These are phyloP conservation scores for Deroptyus accipitrinus DNA, from an alignment of 2,113 vertebrate genomes.

Conservation along the genomic window DNA sequence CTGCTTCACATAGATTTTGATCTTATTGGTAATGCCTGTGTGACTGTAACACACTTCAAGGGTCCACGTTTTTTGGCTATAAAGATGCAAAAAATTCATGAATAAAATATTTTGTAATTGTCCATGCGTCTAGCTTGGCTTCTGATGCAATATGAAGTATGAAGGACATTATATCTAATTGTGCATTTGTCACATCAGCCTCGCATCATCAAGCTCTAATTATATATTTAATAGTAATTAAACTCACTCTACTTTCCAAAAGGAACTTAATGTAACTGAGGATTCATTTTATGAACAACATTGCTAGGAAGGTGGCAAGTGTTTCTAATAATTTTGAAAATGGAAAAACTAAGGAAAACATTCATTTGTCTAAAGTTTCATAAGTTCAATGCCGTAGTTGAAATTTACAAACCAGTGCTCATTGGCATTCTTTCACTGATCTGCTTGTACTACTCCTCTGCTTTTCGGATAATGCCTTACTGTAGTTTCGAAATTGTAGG, in stretches of 20 bases:
- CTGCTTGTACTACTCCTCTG: not conserved
- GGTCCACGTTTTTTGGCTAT: not conserved
- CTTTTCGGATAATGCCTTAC: not conserved
- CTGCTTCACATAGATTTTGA: not conserved
- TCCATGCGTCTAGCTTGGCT: not conserved
- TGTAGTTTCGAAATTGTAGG: not conserved
- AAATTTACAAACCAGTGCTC: not conserved
- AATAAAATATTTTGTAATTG: not conserved
- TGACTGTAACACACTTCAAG: not conserved
- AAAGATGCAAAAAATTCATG: not conserved
- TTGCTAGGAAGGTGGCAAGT: not conserved
- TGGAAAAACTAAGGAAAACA: not conserved
- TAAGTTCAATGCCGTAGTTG: not conserved
- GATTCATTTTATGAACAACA: not conserved
- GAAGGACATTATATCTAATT: not conserved
- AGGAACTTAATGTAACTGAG: not conserved
- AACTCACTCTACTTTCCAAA: not conserved
- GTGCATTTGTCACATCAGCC: not conserved
- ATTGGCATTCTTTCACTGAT: not conserved
- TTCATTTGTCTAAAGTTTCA: not conserved
- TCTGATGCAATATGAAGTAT: not conserved
- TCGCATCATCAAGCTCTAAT: not conserved
- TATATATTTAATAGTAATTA: not conserved
- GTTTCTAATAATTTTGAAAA: not conserved
- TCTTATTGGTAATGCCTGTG: not conserved